These are phyloP conservation scores for Resseliella maxima DNA, from an alignment of 2,888 invertebrate genomes.

Conservation along the genomic window DNA sequence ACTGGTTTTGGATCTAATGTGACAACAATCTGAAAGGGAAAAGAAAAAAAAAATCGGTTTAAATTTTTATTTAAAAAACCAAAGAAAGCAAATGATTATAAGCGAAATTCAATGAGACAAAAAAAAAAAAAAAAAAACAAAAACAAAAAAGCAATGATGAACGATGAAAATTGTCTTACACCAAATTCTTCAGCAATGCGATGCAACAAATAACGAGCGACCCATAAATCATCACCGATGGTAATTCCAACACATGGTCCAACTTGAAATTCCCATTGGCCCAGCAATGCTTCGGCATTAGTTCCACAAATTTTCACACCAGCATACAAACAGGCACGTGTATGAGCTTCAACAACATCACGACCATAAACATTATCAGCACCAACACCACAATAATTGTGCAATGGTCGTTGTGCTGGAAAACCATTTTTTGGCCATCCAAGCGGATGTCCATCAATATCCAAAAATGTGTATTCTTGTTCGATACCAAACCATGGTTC, in stretches of 20 bases:
- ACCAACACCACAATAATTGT: constrained; percentile 98
- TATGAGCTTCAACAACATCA: constrained; percentile 96
- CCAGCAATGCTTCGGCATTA: constrained; percentile 93
- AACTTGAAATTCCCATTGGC: constrained; percentile 86
- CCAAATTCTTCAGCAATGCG: constrained; percentile 95
- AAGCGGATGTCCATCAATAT: constrained; percentile 86
- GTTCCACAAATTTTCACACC: constrained; percentile 93
- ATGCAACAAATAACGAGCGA: constrained; percentile 86
- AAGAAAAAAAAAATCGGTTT: constrained; percentile 61
- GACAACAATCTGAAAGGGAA: constrained; percentile 67
- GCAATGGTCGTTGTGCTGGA: constrained; percentile 91
- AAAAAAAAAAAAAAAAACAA: neutral
- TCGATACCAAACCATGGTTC: constrained; percentile 95
- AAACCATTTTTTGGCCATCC: constrained; percentile 95
- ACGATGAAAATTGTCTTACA: constrained; percentile 65
- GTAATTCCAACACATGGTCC: constrained; percentile 90
- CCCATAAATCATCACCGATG: constrained; percentile 88
- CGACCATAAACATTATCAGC: constrained; percentile 93
- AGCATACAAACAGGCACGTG: constrained; percentile 92
- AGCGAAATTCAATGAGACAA: no score
- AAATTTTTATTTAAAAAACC: neutral
- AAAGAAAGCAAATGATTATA: no score
- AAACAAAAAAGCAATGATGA: neutral
- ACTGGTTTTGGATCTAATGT: constrained; percentile 80
- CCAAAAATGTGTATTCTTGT: constrained; percentile 90